phyloP scores from a whole-genome alignment of 2,113 vertebrate species.

The Lota lota region DNA sequence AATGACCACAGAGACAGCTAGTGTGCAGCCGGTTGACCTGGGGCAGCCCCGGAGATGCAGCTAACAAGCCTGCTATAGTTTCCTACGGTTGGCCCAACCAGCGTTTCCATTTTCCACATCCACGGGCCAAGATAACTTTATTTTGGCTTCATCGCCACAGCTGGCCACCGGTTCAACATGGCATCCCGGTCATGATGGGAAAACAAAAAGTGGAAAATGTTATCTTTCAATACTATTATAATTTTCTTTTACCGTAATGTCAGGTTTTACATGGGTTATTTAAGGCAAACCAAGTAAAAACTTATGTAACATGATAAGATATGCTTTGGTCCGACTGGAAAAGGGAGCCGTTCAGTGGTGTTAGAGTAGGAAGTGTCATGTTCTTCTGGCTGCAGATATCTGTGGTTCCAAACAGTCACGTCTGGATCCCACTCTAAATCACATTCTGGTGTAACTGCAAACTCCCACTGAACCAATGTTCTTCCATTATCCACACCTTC shows the following conservation, averaged over 20 bases:
- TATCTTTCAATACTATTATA: neutral
- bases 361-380: neutral
- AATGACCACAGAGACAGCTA: constrained; percentile 14
- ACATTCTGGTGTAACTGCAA: neutral
- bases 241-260: neutral
- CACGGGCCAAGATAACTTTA: neutral
- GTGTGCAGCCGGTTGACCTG: constrained; percentile 14
- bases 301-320: neutral
- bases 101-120: neutral
- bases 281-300: neutral
- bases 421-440: neutral
- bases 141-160: neutral
- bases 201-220: too few relatives aligned
- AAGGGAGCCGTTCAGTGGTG: neutral
- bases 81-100: neutral
- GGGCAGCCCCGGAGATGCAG: constrained; percentile 4
- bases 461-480: too few relatives aligned
- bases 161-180: neutral
- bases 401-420: neutral
- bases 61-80: constrained; percentile 11
- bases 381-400: neutral
- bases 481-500: too few relatives aligned
- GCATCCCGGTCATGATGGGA: too few relatives aligned
- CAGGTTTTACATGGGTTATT: neutral
- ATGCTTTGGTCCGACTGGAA: neutral